Conservation (phyloP, 64 coral and sea anemone species). For the Platygyra sinensis region DNA sequence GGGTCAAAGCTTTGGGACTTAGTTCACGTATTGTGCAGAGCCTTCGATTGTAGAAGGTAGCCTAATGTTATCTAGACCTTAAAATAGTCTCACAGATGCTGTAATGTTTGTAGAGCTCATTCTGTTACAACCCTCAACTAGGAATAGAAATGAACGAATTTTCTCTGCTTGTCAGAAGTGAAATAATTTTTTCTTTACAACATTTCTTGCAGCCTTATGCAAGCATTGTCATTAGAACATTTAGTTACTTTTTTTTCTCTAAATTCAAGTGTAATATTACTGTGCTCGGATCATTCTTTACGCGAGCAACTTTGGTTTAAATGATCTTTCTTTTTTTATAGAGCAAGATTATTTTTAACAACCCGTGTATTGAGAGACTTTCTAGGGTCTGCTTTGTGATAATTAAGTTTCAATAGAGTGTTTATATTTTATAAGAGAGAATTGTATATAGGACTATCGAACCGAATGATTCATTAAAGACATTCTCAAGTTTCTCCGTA, state of each 20-base stretch:
- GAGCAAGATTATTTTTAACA: constrained; percentile 24
- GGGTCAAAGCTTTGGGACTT: too few relatives aligned
- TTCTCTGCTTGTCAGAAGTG: too few relatives aligned
- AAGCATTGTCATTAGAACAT: too few relatives aligned
- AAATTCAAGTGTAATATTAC: not conserved
- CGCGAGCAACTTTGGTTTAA: not conserved
- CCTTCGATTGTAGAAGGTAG: too few relatives aligned
- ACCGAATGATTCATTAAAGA: constrained; percentile 37
- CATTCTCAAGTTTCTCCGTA: constrained; percentile 10
- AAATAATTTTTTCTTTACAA: too few relatives aligned
- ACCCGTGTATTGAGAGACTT: not conserved
- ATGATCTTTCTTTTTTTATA: constrained; percentile 7
- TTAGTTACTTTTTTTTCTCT: not conserved
- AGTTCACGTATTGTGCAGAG: too few relatives aligned
- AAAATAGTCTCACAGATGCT: too few relatives aligned
- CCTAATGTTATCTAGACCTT: too few relatives aligned
- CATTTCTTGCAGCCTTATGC: too few relatives aligned
- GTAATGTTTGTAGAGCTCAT: too few relatives aligned
- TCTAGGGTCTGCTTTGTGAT: constrained; percentile 11
- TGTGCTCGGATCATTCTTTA: not conserved
- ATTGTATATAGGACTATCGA: constrained; percentile 32
- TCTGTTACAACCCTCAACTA: too few relatives aligned
- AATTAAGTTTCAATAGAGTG: constrained; percentile 25
- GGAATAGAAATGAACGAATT: too few relatives aligned
- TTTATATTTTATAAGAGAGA: constrained; percentile 48